phyloP scores from a whole-genome alignment of 1,140 invertebrate genomes.

The Doryteuthis pealeii region DNA sequence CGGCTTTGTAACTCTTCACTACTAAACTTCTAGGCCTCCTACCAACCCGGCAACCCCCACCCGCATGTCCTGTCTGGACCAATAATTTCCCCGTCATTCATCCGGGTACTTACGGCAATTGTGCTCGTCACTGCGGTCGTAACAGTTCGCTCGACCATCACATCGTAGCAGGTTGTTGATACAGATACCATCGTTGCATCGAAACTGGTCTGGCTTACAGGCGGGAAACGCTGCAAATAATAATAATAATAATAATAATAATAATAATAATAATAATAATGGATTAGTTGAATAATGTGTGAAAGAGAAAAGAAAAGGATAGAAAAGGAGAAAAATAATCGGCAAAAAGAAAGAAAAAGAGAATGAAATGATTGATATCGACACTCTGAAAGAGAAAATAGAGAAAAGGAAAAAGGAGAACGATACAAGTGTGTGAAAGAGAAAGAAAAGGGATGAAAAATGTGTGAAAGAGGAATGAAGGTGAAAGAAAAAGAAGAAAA shows the following conservation, averaged over 20 bases:
- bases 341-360: not conserved
- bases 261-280: not conserved
- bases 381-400: too few relatives aligned
- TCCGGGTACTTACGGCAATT: constrained; percentile 20
- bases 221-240: constrained; percentile 14
- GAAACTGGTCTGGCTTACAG: constrained; percentile 23
- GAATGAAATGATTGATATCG: too few relatives aligned
- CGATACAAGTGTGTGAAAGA: too few relatives aligned
- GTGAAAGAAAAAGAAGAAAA: too few relatives aligned
- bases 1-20: too few relatives aligned
- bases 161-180: constrained; percentile 17
- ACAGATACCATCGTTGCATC: constrained; percentile 29
- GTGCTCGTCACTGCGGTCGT: constrained; percentile 28
- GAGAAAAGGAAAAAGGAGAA: too few relatives aligned
- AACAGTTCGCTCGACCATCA: constrained; percentile 26
- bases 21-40: too few relatives aligned
- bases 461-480: too few relatives aligned
- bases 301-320: not conserved
- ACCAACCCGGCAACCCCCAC: too few relatives aligned
- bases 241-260: not conserved
- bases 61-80: too few relatives aligned
- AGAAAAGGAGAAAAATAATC: not conserved
- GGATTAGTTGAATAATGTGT: not conserved
- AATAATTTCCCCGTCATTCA: too few relatives aligned
- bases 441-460: too few relatives aligned